Base-by-base conservation (phyloP, 2,888 invertebrate genomes). In the Protonemura montana region DNA sequence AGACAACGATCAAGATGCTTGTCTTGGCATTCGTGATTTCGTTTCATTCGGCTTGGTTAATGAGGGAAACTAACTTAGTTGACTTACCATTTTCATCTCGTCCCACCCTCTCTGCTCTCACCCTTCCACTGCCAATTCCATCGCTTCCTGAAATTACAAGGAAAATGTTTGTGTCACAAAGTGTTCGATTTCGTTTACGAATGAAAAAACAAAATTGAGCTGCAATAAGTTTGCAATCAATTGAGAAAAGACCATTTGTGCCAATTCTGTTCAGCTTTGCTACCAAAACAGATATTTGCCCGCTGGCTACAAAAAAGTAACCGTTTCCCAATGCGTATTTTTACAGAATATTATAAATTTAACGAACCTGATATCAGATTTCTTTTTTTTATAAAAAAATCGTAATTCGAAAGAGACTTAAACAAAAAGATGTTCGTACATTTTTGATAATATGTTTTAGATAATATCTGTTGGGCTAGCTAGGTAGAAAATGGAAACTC, bases 1-100 rank as follows among this genome's bases (percentile, higher is more conserved):
- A 59, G 59, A 59, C 59, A 59, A 59, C 59, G 59, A 59, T 59
- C 21, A 10, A 59, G 59, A 10, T 59, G 16, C 13, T 16, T 7
- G 16, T 10, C 7, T 59, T 2, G 59, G 59, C 21, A 59, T 16
- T 21, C 59, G 35, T 59, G 59, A 59, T 2, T 10, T n/a, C n/a
- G n/a, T 35, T 35, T 35, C 5, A 35, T 35, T 6, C 5, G 10
- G 35, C 5, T 35, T 35, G 35, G 10, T 6, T 35, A 10, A 3
- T 35, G 5, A 35, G 35, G 10, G 1, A 59, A 59, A 7, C 16
- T 59, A 21, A 59, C 7, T 21, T 26, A 30, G 6, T 21, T 7
- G 27, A 13, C 84, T 76, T 84, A 84, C 84, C 84, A 59, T 84
- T 76, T 27, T 84, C 84, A 76, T 84, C 84, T 76, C 84, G 42